A percentile compares a stretch with the other conserved stretches of the same genome.
Evolutionary conservation across 2,888 invertebrate species (phyloP).

Genomic region (Ferdinandea cuprea): DNA sequence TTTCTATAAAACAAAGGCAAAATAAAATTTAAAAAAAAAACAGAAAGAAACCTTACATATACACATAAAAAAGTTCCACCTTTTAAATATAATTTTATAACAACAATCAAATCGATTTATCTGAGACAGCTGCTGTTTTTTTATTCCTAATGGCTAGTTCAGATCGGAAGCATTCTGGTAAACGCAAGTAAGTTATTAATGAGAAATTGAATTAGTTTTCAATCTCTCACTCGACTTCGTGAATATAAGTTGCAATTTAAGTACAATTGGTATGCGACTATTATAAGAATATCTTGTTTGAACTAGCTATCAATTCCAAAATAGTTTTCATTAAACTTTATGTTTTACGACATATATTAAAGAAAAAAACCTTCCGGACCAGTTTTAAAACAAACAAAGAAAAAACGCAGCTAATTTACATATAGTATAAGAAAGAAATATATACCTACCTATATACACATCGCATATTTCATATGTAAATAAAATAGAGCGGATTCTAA

Average conservation of each 20-base stretch:
- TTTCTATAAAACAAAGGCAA: constrained; percentile 79
- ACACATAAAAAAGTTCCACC: constrained; percentile 3
- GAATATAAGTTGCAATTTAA: too few relatives aligned
- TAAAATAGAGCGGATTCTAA: constrained; percentile 38
- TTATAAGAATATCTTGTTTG: too few relatives aligned
- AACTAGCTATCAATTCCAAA: too few relatives aligned
- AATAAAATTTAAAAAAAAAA: constrained; percentile 12
- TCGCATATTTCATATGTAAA: constrained; percentile 43
- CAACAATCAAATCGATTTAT: background rate
- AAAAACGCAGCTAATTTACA: background rate
- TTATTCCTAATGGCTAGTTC: background rate
- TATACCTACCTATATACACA: background rate
- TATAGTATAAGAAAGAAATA: background rate
- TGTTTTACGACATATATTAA: too few relatives aligned
- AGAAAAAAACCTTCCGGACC: too few relatives aligned
- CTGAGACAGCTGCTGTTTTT: background rate
- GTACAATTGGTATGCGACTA: too few relatives aligned
- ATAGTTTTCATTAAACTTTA: too few relatives aligned
- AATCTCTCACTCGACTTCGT: too few relatives aligned
- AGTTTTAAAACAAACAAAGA: background rate
- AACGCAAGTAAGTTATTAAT: too few relatives aligned
- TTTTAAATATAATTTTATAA: background rate
- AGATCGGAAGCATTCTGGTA: too few relatives aligned
- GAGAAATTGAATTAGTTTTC: too few relatives aligned
- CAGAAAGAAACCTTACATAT: constrained; percentile 14